A percentile compares a stretch with the other conserved stretches of the same genome.
These are phyloP conservation scores for Papilio aristodemus DNA, from an alignment of 1,140 invertebrate genomes.

Conservation along the genomic window DNA sequence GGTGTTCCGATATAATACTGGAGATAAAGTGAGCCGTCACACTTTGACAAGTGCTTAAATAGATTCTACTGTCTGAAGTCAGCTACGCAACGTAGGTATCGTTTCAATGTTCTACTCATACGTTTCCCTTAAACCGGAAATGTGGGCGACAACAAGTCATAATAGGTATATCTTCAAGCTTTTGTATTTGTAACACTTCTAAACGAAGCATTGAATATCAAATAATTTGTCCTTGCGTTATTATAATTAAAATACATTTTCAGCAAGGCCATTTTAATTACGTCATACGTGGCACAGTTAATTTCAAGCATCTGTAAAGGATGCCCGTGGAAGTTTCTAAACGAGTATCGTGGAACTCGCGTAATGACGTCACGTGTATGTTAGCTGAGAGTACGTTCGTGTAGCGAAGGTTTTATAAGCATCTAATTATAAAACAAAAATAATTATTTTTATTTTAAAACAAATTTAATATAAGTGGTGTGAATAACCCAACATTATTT, in stretches of 20 bases:
- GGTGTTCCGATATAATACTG: no score
- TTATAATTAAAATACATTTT: constrained; percentile 9
- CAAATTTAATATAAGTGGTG: no score
- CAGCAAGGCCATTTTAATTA: not conserved
- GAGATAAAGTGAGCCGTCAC: no score
- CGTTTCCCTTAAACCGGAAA: no score
- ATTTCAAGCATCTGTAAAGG: constrained; percentile 4
- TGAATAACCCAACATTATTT: no score
- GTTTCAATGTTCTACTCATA: no score
- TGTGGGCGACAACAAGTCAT: no score
- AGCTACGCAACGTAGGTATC: no score
- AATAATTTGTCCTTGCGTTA: not conserved
- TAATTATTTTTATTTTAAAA: not conserved
- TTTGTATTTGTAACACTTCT: no score
- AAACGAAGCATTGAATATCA: not conserved
- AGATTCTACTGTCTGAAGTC: no score
- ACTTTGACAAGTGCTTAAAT: no score
- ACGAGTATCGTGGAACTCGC: not conserved
- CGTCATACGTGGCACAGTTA: constrained; percentile 15
- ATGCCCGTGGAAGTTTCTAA: constrained; percentile 13
- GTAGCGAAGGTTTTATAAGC: not conserved
- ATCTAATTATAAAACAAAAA: constrained; percentile 6
- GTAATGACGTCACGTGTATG: not conserved
- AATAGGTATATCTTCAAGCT: no score
- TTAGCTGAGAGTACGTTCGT: not conserved